A percentile compares a stretch with the other conserved stretches of the same genome.
These are phyloP conservation scores for Cosmia pyralina DNA, from an alignment of 2,888 invertebrate genomes.

Conservation along the genomic window DNA sequence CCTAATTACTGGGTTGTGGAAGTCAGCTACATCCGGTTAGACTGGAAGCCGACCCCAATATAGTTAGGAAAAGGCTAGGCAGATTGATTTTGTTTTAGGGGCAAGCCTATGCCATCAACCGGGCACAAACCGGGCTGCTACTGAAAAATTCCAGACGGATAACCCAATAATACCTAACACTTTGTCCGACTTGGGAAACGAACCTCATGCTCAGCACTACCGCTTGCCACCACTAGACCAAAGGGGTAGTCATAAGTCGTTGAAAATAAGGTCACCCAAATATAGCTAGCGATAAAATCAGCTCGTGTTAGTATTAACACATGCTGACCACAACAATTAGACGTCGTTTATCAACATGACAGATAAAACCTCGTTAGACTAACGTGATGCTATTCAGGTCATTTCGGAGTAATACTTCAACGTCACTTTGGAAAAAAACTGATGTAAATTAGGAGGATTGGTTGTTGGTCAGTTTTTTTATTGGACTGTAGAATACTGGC, in stretches of 20 bases:
- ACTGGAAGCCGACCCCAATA: too few relatives aligned
- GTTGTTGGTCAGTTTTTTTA: background rate
- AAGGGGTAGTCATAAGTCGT: background rate
- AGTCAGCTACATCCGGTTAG: too few relatives aligned
- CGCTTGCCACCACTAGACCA: background rate
- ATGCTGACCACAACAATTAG: conserved; percentile 66
- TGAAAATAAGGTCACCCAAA: conserved; percentile 30
- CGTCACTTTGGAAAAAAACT: conserved; percentile 52
- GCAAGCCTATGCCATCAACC: too few relatives aligned
- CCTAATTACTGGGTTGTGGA: too few relatives aligned
- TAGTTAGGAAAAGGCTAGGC: too few relatives aligned
- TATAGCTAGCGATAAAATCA: conserved; percentile 40
- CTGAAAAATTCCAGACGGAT: too few relatives aligned
- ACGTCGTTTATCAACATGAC: conserved; percentile 72
- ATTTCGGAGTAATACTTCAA: conserved; percentile 59
- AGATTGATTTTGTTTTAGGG: too few relatives aligned
- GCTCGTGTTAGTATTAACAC: conserved; percentile 27
- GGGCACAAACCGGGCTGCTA: too few relatives aligned
- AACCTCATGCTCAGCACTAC: too few relatives aligned
- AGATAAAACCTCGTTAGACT: conserved; percentile 71
- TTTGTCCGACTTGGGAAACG: too few relatives aligned
- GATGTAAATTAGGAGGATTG: conserved; percentile 21
- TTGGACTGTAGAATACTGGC: background rate
- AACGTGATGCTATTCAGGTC: conserved; percentile 58
- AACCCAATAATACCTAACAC: too few relatives aligned